Conservation (phyloP, 2,797 vertebrate genomes). For the Labeo calbasu region DNA sequence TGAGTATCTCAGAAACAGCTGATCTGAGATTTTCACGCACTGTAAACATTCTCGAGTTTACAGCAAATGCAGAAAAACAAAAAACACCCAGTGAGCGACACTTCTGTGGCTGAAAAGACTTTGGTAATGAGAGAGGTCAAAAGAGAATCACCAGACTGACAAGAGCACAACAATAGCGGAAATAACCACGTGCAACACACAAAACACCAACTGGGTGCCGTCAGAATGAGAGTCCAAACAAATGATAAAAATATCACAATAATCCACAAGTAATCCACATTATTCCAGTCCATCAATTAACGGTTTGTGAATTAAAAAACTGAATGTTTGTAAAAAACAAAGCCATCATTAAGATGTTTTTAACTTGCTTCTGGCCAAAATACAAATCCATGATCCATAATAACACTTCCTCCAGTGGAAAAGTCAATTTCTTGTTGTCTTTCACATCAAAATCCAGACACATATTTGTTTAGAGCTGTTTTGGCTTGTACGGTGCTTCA, state of each 20-base stretch:
- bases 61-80: slow-evolving; percentile 1
- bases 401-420: too few relatives aligned
- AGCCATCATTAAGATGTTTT: too few relatives aligned
- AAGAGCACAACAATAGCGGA: neutral
- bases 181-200: too few relatives aligned
- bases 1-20: slow-evolving; percentile 26
- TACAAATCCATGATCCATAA: too few relatives aligned
- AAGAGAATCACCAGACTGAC: neutral
- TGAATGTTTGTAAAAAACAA: too few relatives aligned
- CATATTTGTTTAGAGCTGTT: neutral
- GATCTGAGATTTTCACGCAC: slow-evolving; percentile 12
- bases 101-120: neutral
- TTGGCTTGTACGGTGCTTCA: neutral
- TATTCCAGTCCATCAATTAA: too few relatives aligned
- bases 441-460: neutral
- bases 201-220: too few relatives aligned
- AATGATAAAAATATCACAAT: too few relatives aligned
- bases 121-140: slow-evolving; percentile 11
- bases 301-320: too few relatives aligned
- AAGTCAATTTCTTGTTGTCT: neutral
- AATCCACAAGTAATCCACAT: too few relatives aligned
- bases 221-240: too few relatives aligned
- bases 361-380: too few relatives aligned
- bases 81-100: neutral
- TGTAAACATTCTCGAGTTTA: slow-evolving; percentile 15